Percentiles rank a stretch among this genome's conserved stretches.
Evolutionary conservation across 1,140 invertebrate genomes (phyloP).

Genomic region (Apis laboriosa): DNA sequence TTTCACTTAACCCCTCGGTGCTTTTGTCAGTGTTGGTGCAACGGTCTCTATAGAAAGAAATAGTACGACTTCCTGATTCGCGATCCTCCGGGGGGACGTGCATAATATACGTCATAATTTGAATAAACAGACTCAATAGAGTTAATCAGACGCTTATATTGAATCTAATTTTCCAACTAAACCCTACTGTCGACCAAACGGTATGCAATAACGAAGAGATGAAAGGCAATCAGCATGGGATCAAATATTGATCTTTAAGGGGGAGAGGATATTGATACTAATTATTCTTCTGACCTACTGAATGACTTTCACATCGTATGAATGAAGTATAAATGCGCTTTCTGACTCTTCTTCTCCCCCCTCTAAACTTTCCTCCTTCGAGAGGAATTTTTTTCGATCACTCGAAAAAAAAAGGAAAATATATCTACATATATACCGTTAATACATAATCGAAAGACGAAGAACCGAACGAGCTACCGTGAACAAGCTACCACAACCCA

Average conservation of each 20-base stretch:
- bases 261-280: background rate
- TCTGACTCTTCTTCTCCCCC: no score
- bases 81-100: background rate
- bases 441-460: no score
- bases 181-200: background rate
- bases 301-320: background rate
- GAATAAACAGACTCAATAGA: constrained; percentile 4
- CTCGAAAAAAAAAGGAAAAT: no score
- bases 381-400: no score
- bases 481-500: no score
- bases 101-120: background rate
- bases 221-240: background rate
- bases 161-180: background rate
- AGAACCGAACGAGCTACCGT: no score
- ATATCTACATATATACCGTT: no score
- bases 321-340: background rate
- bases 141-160: background rate
- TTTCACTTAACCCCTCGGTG: constrained; percentile 40
- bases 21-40: constrained; percentile 26
- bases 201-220: background rate
- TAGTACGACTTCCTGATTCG: constrained; percentile 20
- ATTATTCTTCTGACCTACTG: background rate
- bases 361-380: no score
- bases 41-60: constrained; percentile 10
- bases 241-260: background rate